phyloP scores from a whole-genome alignment of 1,140 invertebrate species.

The Teleopsis dalmanni region DNA sequence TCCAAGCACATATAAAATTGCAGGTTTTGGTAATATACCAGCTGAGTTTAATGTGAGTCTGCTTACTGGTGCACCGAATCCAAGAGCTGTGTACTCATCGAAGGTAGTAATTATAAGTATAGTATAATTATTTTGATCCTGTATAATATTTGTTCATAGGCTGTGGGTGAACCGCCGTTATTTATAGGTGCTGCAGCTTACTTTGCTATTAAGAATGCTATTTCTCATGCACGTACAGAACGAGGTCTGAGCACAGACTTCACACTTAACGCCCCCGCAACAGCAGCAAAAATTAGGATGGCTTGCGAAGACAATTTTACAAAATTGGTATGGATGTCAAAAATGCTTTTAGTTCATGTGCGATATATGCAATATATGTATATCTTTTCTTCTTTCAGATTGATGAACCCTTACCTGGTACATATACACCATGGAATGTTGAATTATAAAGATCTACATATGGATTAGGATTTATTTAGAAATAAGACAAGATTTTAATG shows the following conservation, averaged over 20 bases:
- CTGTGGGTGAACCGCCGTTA: conserved; percentile 89
- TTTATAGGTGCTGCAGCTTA: conserved; percentile 80
- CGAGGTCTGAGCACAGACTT: conserved; percentile 56
- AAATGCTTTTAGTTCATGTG: conserved; percentile 12
- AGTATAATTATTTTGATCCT: neutral
- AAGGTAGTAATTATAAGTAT: conserved; percentile 60
- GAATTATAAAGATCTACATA: conserved; percentile 38
- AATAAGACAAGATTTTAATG: too few species aligned
- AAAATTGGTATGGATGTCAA: too few species aligned
- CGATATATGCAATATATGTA: conserved; percentile 36
- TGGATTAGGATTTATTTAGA: too few species aligned
- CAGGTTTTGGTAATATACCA: conserved; percentile 83
- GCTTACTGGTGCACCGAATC: conserved; percentile 79
- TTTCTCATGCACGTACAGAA: conserved; percentile 67
- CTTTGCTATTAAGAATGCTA: conserved; percentile 87
- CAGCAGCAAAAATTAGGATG: conserved; percentile 81
- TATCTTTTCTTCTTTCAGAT: conserved; percentile 42
- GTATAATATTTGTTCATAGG: too few species aligned
- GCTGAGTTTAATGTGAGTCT: conserved; percentile 87
- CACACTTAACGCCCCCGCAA: conserved; percentile 76
- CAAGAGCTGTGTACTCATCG: conserved; percentile 86
- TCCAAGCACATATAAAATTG: conserved; percentile 90
- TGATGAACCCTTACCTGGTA: conserved; percentile 41
- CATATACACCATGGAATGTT: conserved; percentile 52
- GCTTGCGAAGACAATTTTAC: conserved; percentile 80